Base-by-base conservation (phyloP, 2,797 vertebrate genomes). In the Scolopax bukidnonensis region DNA sequence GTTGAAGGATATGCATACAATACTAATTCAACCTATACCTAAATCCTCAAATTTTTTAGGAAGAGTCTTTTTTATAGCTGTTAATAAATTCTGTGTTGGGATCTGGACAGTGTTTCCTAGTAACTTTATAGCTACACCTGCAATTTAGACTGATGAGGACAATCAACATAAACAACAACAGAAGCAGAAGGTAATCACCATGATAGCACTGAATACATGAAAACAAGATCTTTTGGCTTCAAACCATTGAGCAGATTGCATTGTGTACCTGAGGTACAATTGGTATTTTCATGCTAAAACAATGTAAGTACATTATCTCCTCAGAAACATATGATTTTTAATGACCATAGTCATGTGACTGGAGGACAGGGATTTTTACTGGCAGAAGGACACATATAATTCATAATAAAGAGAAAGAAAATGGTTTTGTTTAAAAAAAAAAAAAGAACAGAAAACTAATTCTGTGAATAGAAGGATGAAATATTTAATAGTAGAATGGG, bases 101-200 rank as follows among this genome's bases (percentile, higher is more conserved):
- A 79, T 91, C 80, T 87, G 36, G 23, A 59, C 12, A 63, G n/a
- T 21, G 30, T 86, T 93, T 77, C 54, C 69, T 74, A 61, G 56
- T 48, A 89, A 71, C 56, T 81, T 94, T 82, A 94, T 48, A 94
- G 33, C 45, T 30, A 73, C 65, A 79, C 56, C 51, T 95, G 93
- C 48, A 84, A 76, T 84, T 86, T 38, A 96, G 65, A 93, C 36
- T 94, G 76, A 96, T 86, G 84, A 96, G 18, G 27, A 47, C 36
- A 91, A 93, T 92, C 79, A 93, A 45, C 36, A 33, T 32, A 28
- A 95, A 86, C 64, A 92, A 84, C 61, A 90, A 88, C 86, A 94
- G 89, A 95, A 75, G 48, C 89, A 96, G 91, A 96, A 96, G 76
- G 76, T 36, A 94, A 95, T 92, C 84, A 60, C n/a, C 81, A 45